Percentiles rank a stretch among this genome's conserved stretches.
Evolutionary conservation across 2,888 invertebrate species (phyloP).

Genomic region (Fabriciana adippe): DNA sequence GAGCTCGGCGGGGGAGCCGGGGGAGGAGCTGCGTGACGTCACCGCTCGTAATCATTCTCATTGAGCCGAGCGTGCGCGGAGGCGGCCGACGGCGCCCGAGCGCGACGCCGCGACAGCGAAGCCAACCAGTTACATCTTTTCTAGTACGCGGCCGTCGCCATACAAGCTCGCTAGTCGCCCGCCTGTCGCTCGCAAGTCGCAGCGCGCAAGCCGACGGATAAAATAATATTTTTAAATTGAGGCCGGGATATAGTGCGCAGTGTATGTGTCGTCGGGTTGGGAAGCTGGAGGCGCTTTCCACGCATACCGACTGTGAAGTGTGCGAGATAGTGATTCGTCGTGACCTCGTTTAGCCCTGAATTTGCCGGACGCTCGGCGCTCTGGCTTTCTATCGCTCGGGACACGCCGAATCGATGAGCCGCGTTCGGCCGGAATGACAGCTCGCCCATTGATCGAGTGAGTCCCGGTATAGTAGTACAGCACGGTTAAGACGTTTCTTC

Average conservation of each 20-base stretch:
- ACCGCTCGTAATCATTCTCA: conserved; percentile 64
- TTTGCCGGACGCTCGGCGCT: conserved; percentile 52
- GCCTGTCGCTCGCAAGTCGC: conserved; percentile 50
- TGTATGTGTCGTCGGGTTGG: conserved; percentile 41
- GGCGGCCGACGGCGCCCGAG: conserved; percentile 59
- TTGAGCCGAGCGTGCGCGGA: conserved; percentile 65
- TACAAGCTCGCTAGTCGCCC: conserved; percentile 55
- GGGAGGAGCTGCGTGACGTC: conserved; percentile 64
- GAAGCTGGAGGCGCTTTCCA: conserved; percentile 35
- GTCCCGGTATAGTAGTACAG: conserved; percentile 45
- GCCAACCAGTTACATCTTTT: conserved; percentile 73
- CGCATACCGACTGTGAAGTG: conserved; percentile 37
- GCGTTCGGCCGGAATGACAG: conserved; percentile 62
- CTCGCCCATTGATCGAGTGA: conserved; percentile 77
- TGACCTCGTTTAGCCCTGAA: conserved; percentile 68
- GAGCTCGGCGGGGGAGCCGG: conserved; percentile 44
- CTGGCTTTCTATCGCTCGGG: conserved; percentile 61
- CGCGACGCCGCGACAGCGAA: conserved; percentile 55
- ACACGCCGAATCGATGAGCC: conserved; percentile 63
- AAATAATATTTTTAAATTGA: conserved; percentile 46
- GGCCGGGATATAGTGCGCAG: conserved; percentile 45
- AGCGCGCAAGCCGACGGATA: conserved; percentile 47
- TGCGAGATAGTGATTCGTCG: conserved; percentile 58
- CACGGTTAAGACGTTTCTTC: conserved; percentile 30
- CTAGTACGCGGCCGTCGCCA: conserved; percentile 74